Base-by-base conservation (phyloP, 2,113 vertebrate species). In the Charadrius vociferus region DNA sequence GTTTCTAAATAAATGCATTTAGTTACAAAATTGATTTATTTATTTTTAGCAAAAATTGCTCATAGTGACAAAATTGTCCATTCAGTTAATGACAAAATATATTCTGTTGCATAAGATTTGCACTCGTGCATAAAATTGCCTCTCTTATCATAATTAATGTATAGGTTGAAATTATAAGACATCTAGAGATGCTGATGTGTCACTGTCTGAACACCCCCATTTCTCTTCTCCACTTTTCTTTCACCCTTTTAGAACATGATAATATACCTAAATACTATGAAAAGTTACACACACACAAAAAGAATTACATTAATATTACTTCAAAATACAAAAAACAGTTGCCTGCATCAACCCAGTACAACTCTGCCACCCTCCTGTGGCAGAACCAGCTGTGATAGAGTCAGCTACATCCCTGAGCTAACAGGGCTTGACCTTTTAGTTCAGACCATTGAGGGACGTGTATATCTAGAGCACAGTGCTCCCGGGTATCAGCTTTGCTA, bases 1-100 rank as follows among this genome's bases (percentile, higher is more conserved):
- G 96, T 96, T 97, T 96, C 96, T 96, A 94, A 97, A 96, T 94
- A 95, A 96, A 97, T 81, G 79, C 93, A 80, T 95, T 95, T 97
- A 81, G 95, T 93, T 95, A 94, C 89, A 94, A 94, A 96, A 90
- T 59, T 41, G 67, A 89, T 96, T 96, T 96, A 94, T 96, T 96
- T 96, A 97, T 97, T 97, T 96, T 96, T 97, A 97, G 95, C 71
- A 94, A 77, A 94, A 97, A 77, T 93, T 93, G 89, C 78, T 85
- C 94, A 91, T 74, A 96, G 87, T 91, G 78, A 96, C 84, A 97
- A 96, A 97, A 90, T 86, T 94, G 77, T 91, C 93, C 94, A 71
- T 94, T 90, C 62, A 74, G 67, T 91, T 90, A 94, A 95, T 88
- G 87, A 67, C 74, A 95, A 94, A 95, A 95, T 89, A 93, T 43